Conservation (phyloP, 2,113 vertebrate species). For the Elephas maximus region DNA sequence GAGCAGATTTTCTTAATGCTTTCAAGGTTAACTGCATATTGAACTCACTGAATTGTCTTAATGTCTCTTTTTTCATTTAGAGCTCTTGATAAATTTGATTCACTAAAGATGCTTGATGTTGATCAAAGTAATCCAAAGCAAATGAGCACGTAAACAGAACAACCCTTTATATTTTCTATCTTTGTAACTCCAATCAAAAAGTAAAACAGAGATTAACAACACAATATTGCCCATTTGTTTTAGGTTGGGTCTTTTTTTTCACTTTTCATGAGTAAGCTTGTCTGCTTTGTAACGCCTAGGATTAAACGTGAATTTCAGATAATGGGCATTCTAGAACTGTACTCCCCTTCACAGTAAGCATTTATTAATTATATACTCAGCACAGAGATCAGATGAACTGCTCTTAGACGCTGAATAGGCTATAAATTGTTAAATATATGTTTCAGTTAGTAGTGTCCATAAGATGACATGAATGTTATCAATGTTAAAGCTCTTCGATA, state of each 20-base stretch:
- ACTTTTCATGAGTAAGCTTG: background rate
- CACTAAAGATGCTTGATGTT: background rate
- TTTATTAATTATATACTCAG: slow-evolving; percentile 50
- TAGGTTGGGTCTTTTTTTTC: background rate
- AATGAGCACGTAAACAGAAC: slow-evolving; percentile 6
- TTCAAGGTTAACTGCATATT: slow-evolving; percentile 58
- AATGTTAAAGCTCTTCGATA: background rate
- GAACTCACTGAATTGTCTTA: slow-evolving; percentile 54
- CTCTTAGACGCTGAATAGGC: slow-evolving; percentile 11
- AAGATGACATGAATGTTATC: background rate
- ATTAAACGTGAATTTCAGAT: background rate
- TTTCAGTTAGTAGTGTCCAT: background rate
- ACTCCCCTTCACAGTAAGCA: background rate
- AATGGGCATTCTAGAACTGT: background rate
- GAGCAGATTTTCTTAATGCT: background rate
- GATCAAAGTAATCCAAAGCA: background rate
- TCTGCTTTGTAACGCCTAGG: background rate
- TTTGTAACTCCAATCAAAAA: slow-evolving; percentile 26
- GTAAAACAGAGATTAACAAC: slow-evolving; percentile 31
- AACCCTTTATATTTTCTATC: background rate
- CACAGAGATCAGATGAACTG: slow-evolving; percentile 37
- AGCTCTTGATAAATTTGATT: slow-evolving; percentile 9
- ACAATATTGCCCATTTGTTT: background rate
- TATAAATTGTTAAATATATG: slow-evolving; percentile 32
- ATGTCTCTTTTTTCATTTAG: slow-evolving; percentile 61